phyloP scores from a whole-genome alignment of 2,113 vertebrate species.

The Girardinichthys multiradiatus region DNA sequence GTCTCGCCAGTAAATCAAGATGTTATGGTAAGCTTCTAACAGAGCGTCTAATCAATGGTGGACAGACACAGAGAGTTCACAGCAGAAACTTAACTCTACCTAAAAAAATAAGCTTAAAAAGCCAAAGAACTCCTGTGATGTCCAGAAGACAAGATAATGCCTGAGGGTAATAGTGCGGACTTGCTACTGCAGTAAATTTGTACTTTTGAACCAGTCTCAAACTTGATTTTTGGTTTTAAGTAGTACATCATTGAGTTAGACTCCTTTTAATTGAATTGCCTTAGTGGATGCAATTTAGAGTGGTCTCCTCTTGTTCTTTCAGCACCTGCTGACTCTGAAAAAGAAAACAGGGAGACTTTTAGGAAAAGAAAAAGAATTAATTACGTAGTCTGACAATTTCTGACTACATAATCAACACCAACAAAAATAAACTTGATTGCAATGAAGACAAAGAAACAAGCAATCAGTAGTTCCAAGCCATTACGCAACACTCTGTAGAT shows the following conservation, averaged over 20 bases:
- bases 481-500: too few relatives aligned
- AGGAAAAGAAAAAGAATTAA: slow-evolving; percentile 36
- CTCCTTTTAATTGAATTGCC: slow-evolving; percentile 52
- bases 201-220: slow-evolving; percentile 25
- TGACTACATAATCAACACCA: too few relatives aligned
- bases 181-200: neutral
- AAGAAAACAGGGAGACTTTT: slow-evolving; percentile 69
- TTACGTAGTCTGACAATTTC: slow-evolving; percentile 16
- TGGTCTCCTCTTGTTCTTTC: slow-evolving; percentile 28
- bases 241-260: slow-evolving; percentile 37
- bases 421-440: neutral
- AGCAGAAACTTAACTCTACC: slow-evolving; percentile 29
- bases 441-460: neutral
- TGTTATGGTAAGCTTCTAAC: slow-evolving; percentile 58
- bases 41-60: slow-evolving; percentile 66
- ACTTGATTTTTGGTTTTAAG: slow-evolving; percentile 25
- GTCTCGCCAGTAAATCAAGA: slow-evolving; percentile 48
- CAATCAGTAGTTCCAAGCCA: neutral
- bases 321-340: slow-evolving; percentile 55
- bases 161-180: slow-evolving; percentile 7
- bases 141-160: slow-evolving; percentile 14
- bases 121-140: neutral
- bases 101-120: slow-evolving; percentile 38
- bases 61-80: slow-evolving; percentile 45
- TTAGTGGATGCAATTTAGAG: slow-evolving; percentile 59